Evolutionary conservation across 2,113 vertebrate species (phyloP), one percentile per base, ranked within the genome.

Genomic region (Sula dactylatra): DNA sequence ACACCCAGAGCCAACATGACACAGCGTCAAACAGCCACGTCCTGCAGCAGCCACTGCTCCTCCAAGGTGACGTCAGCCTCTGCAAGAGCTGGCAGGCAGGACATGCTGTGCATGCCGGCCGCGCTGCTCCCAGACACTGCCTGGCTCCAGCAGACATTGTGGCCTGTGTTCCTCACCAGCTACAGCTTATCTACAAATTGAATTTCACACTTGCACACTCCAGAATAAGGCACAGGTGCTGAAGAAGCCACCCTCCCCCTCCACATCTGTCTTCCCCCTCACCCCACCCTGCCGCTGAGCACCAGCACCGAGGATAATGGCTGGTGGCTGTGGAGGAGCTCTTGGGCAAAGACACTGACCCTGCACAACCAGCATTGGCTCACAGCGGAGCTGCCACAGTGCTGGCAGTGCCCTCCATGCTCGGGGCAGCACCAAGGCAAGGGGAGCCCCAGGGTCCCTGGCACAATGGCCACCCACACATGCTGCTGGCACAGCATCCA

Each of bases 11-110:
- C 80, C 82, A 83, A 92, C 29, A 83, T 73, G 77, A 88, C 96
- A 93, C 90, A 74, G 92, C 72, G 64, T 56, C 65, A 20, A 40
- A 86, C 86, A 67, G 90, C 44, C 88, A 74, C 59, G 40, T 93
- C 92, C 94, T 94, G 95, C 96, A 95, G 92, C 95, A 95, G 91
- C 52, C 83, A 17, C 86, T 10, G 84, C 82, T 94, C 40, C 92
- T 83, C 84, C 9, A 0, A 56, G 91, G 27, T 96, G 96, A 97
- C 90, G 88, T 96, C 88, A 97, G 92, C 81, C 92, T 67, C 90
- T 27, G 45, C 80, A 70, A 82, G 95, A n/a, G 92, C 94, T 64
- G 90, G 90, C 90, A 74, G 92, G 92, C 96, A 74, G 92, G 88
- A 94, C 79, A 67, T 3, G 95, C 93, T 11, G 88, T n/a, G 92